Evolutionary conservation across 2,888 invertebrate species (phyloP).

Genomic region (Melolontha melolontha): DNA sequence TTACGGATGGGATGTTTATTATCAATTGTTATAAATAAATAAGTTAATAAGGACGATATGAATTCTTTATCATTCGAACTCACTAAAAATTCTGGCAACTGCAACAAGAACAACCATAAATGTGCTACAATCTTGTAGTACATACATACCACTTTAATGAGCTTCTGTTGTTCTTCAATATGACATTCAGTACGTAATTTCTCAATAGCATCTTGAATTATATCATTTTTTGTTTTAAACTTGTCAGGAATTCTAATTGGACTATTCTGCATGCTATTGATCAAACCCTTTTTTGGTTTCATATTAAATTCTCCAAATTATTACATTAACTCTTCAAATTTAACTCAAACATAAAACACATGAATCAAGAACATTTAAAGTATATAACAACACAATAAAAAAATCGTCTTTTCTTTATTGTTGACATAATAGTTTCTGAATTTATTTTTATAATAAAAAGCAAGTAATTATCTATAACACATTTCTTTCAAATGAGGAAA

Average conservation of each 20-base stretch:
- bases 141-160: conserved; percentile 41
- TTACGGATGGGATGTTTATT: conserved; percentile 52
- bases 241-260: conserved; percentile 28
- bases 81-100: conserved; percentile 39
- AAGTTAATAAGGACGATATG: conserved; percentile 41
- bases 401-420: not conserved
- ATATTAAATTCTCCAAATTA: conserved; percentile 7
- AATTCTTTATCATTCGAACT: conserved; percentile 24
- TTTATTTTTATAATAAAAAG: conserved; percentile 8
- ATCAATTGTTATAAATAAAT: conserved; percentile 46
- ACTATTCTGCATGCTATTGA: conserved; percentile 9
- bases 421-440: not conserved
- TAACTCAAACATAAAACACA: not conserved
- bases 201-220: conserved; percentile 36
- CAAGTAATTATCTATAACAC: conserved; percentile 17
- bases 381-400: no score
- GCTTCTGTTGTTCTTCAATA: conserved; percentile 37
- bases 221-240: conserved; percentile 31
- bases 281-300: conserved; percentile 32
- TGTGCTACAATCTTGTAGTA: not conserved
- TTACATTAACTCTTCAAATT: not conserved
- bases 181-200: conserved; percentile 24
- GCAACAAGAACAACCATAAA: conserved; percentile 11
- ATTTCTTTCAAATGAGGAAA: conserved; percentile 37
- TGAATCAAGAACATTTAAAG: conserved; percentile 2